These are phyloP conservation scores for Drosophila mayri DNA, from an alignment of 1,140 invertebrate species.

Conservation along the genomic window DNA sequence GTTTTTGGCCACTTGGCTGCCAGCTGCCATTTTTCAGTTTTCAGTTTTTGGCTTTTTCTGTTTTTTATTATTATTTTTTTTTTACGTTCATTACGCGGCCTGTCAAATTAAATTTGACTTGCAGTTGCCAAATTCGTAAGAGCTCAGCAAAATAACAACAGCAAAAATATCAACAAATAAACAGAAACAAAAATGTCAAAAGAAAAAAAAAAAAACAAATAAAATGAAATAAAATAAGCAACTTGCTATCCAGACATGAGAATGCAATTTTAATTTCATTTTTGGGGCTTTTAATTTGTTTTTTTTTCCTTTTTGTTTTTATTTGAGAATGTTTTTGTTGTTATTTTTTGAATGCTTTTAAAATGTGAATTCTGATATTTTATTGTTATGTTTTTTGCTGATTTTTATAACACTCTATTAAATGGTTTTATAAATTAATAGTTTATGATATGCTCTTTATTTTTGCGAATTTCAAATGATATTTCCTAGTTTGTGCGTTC, in stretches of 20 bases:
- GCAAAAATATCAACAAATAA: conserved; percentile 34
- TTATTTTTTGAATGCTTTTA: conserved; percentile 20
- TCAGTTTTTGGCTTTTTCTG: conserved; percentile 33
- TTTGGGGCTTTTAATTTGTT: conserved; percentile 15
- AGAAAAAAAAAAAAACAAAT: conserved; percentile 14
- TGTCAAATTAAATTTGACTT: conserved; percentile 78
- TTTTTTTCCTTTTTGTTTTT: conserved; percentile 2
- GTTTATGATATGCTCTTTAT: conserved; percentile 3
- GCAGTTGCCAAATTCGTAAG: conserved; percentile 77
- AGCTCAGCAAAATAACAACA: conserved; percentile 14
- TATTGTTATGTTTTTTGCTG: conserved; percentile 7
- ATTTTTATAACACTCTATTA: neutral
- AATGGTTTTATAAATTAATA: conserved; percentile 11
- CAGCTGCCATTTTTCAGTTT: conserved; percentile 63
- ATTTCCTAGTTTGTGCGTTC: neutral
- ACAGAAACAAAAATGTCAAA: conserved; percentile 33
- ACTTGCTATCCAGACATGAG: conserved; percentile 19
- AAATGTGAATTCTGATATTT: conserved; percentile 17
- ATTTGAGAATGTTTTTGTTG: conserved; percentile 3
- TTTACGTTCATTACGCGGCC: conserved; percentile 61
- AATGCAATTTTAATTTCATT: conserved; percentile 47
- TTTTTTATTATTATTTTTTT: conserved; percentile 7
- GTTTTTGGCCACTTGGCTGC: conserved; percentile 56
- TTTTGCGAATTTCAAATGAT: neutral
- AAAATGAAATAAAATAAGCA: conserved; percentile 20